A percentile compares a stretch with the other conserved stretches of the same genome.
Conservation (phyloP, 2,113 vertebrate species). For the Dicentrarchus labrax region DNA sequence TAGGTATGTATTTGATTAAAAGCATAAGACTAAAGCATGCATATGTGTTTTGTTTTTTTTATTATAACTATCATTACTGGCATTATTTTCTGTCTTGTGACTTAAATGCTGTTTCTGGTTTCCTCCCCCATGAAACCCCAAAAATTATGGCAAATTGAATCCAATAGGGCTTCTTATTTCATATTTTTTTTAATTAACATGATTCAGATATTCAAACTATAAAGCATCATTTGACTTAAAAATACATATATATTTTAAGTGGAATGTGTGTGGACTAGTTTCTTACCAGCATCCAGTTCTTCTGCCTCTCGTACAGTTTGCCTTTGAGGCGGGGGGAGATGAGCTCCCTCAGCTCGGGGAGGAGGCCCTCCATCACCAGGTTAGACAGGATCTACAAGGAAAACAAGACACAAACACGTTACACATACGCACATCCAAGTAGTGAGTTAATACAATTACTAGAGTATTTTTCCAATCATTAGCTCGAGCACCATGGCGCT, state of each 20-base stretch:
- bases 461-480: no score
- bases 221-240: background rate
- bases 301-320: conserved; percentile 90
- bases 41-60: background rate
- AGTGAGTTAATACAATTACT: no score
- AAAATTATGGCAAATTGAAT: background rate
- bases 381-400: conserved; percentile 90
- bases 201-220: background rate
- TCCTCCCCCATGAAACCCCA: background rate
- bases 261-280: background rate
- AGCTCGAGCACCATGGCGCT: no score
- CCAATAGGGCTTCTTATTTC: background rate
- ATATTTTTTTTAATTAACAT: background rate
- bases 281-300: conserved; percentile 92
- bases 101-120: background rate
- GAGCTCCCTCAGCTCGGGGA: conserved; percentile 88
- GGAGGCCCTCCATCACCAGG: conserved; percentile 95
- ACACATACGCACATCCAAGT: background rate
- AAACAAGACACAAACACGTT: background rate
- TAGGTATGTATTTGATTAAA: background rate
- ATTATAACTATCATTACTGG: background rate
- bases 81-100: background rate
- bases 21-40: background rate
- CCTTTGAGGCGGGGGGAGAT: conserved; percentile 92
- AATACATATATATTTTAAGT: background rate